Evolutionary conservation across 2,113 vertebrate species (phyloP).

Genomic region (Anhinga rufa): DNA sequence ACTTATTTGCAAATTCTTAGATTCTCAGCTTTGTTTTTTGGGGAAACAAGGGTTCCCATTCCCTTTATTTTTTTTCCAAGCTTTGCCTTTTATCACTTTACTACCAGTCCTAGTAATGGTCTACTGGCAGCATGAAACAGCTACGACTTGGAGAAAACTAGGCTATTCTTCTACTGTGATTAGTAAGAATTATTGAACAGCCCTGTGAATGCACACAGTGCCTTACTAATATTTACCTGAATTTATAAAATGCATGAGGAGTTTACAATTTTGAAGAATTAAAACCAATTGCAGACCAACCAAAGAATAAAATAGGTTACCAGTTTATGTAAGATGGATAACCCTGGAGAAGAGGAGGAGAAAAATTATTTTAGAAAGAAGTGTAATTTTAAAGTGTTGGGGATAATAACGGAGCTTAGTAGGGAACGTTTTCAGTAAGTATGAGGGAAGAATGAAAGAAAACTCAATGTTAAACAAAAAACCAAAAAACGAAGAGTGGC

Average conservation of each 20-base stretch:
- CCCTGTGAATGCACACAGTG: background rate
- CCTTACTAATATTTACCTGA: background rate
- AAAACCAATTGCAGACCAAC: background rate
- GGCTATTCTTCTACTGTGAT: background rate
- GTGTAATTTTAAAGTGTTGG: background rate
- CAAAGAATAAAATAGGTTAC: background rate
- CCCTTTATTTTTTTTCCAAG: background rate
- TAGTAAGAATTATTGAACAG: background rate
- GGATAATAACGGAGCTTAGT: background rate
- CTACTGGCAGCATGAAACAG: background rate
- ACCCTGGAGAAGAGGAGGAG: background rate
- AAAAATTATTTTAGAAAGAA: background rate
- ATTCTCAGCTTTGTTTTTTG: background rate
- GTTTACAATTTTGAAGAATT: background rate
- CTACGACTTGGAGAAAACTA: background rate
- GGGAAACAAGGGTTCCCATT: background rate
- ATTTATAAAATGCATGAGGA: background rate
- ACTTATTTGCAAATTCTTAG: background rate
- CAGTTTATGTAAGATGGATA: background rate
- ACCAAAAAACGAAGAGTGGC: background rate
- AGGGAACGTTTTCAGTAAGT: background rate
- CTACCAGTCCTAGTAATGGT: background rate
- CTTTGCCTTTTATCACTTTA: background rate
- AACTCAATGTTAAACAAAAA: background rate
- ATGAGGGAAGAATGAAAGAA: background rate